Evolutionary conservation across 1,140 invertebrate species (phyloP).

Genomic region (Popillia japonica): DNA sequence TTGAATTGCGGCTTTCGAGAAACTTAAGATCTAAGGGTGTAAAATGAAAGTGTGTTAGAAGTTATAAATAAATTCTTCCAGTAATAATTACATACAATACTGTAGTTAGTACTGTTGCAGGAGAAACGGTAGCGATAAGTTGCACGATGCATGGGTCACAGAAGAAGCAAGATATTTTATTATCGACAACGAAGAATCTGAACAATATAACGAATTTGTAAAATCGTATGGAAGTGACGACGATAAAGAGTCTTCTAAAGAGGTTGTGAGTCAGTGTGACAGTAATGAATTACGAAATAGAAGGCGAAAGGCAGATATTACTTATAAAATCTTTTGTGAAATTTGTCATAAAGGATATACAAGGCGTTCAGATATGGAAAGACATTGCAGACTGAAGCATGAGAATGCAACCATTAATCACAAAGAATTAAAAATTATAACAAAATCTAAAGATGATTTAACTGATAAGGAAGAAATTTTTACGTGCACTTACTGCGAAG

Average conservation of each 20-base stretch:
- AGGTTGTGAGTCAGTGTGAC: neutral
- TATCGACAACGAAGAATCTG: neutral
- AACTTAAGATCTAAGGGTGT: too few relatives aligned
- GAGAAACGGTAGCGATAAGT: neutral
- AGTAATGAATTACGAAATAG: neutral
- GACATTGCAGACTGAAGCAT: constrained; percentile 39
- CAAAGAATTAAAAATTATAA: neutral
- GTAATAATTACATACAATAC: neutral
- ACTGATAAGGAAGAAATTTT: too few relatives aligned
- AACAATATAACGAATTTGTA: neutral
- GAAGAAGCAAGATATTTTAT: neutral
- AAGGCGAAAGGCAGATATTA: constrained; percentile 36
- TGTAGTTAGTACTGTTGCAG: neutral
- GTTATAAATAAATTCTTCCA: too few relatives aligned
- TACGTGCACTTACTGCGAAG: constrained; percentile 39
- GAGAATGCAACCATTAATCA: neutral
- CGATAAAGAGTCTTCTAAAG: neutral
- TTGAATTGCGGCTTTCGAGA: too few relatives aligned
- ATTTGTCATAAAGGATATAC: constrained; percentile 44
- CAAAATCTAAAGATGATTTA: too few relatives aligned
- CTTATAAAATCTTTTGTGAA: constrained; percentile 43
- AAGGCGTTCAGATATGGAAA: constrained; percentile 42
- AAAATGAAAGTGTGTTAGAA: too few relatives aligned
- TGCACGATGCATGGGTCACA: neutral
- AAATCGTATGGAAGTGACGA: neutral